phyloP scores from a whole-genome alignment of 1,140 invertebrate species.

The Doryteuthis pealeii region DNA sequence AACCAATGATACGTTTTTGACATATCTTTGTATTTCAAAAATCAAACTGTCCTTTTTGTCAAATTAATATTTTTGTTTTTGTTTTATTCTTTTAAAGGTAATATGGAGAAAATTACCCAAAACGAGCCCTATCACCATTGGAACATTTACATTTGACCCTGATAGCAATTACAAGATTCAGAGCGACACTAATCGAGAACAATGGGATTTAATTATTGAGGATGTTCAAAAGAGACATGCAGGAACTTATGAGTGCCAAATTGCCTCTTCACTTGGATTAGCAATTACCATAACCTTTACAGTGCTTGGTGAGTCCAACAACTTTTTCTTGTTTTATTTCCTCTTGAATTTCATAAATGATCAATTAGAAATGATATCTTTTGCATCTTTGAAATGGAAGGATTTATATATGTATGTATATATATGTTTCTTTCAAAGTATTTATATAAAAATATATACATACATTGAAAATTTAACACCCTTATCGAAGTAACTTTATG shows the following conservation, averaged over 20 bases:
- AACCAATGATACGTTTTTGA: too few species aligned
- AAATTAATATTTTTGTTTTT: neutral
- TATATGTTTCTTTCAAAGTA: too few species aligned
- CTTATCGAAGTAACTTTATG: too few species aligned
- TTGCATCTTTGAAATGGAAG: too few species aligned
- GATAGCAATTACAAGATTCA: conserved; percentile 17
- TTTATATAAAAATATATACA: too few species aligned
- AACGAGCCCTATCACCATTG: conserved; percentile 31
- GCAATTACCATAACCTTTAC: neutral
- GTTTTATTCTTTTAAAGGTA: conserved; percentile 24
- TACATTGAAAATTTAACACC: too few species aligned
- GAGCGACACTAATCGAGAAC: neutral
- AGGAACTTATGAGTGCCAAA: conserved; percentile 39
- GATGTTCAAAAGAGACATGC: conserved; percentile 34
- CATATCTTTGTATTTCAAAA: too few species aligned
- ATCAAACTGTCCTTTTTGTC: too few species aligned
- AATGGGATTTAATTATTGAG: conserved; percentile 35
- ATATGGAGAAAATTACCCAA: conserved; percentile 26
- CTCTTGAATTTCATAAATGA: too few species aligned
- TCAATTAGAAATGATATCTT: too few species aligned
- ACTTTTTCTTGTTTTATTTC: too few species aligned
- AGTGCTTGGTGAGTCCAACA: neutral
- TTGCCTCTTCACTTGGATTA: conserved; percentile 29
- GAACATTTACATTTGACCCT: conserved; percentile 26
- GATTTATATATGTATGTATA: too few species aligned